Evolutionary conservation across 2,797 vertebrate species (phyloP), one percentile per base, ranked within the genome.

Genomic region (Nannoperca australis): DNA sequence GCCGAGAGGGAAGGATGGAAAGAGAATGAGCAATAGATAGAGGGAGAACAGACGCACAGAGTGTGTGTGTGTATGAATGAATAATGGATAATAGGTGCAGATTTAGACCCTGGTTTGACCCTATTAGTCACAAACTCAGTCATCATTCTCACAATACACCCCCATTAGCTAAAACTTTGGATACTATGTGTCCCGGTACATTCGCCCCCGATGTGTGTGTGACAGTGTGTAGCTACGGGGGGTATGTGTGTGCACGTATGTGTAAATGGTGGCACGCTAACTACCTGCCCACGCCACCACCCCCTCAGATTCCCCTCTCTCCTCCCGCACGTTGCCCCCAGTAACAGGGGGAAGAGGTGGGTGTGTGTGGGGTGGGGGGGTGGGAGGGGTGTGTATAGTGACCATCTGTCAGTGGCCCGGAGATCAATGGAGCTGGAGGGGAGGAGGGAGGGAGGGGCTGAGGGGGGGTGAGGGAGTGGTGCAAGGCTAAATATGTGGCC

Each of bases 361-460:
- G 59, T 47, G 79, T 11, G 44, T 38, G 30, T 54, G 68, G 24
- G 50, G 24, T 2, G n/a, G 62, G 12, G 60, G 7, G 50, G 47
- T 47, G 79, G 40, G 55, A 56, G 50, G 47, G 66, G 69, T 85
- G 20, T 65, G 75, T 78, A 82, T 83, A 75, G 82, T 91, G 92
- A 91, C 94, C 94, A 95, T 95, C 95, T 95, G 94, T 93, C 92
- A 90, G 92, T 85, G 87, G 90, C 88, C 87, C 61, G 12, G 66
- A 90, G 92, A 94, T 94, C 92, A 95, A 95, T 94, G 91, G 90
- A 88, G 78, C 54, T 71, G 63, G 84, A 80, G 68, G 78, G 77
- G 69, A 63, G 34, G 70, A 38, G 68, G 76, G 62, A 53, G 80
- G 65, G 67, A 22, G 55, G 63, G 62, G 51, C 34, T 14, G 38